Evolutionary conservation across 2,888 invertebrate species (phyloP).

Genomic region (Dolichopus griseipennis): DNA sequence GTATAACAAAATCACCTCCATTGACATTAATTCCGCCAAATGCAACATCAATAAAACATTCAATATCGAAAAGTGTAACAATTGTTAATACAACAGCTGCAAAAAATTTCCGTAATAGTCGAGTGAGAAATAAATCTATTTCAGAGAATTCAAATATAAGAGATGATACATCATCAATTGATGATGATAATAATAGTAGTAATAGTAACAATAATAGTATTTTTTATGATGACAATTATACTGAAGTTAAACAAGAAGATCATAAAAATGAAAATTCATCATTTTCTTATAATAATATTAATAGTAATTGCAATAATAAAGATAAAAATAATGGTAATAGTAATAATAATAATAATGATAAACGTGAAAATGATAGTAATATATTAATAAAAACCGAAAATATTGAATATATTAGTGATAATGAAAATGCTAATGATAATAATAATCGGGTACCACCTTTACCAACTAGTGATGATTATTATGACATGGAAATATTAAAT

Average conservation of each 20-base stretch:
- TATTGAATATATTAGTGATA: slow-evolving; percentile 1
- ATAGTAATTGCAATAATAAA: neutral
- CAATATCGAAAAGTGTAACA: slow-evolving; percentile 43
- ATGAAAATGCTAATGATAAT: slow-evolving; percentile 18
- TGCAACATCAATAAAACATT: slow-evolving; percentile 37
- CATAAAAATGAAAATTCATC: neutral
- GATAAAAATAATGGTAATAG: neutral
- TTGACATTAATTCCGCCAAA: slow-evolving; percentile 42
- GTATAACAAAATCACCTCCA: slow-evolving; percentile 35
- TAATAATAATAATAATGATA: neutral
- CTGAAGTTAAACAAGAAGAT: neutral
- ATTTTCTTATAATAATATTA: neutral
- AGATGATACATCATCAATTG: slow-evolving; percentile 18
- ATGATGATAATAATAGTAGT: slow-evolving; percentile 19
- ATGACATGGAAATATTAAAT: slow-evolving; percentile 19
- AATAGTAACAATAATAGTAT: neutral
- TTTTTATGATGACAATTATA: too few species aligned
- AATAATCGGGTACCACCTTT: slow-evolving; percentile 25
- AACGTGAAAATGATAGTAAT: neutral
- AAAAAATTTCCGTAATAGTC: slow-evolving; percentile 32
- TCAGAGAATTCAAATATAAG: slow-evolving; percentile 17
- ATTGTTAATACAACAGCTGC: slow-evolving; percentile 38
- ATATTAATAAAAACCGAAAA: neutral
- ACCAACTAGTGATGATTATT: slow-evolving; percentile 26
- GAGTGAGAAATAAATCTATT: slow-evolving; percentile 22